These are phyloP conservation scores for Urocolius indicus DNA, from an alignment of 2,113 vertebrate species.

Conservation along the genomic window DNA sequence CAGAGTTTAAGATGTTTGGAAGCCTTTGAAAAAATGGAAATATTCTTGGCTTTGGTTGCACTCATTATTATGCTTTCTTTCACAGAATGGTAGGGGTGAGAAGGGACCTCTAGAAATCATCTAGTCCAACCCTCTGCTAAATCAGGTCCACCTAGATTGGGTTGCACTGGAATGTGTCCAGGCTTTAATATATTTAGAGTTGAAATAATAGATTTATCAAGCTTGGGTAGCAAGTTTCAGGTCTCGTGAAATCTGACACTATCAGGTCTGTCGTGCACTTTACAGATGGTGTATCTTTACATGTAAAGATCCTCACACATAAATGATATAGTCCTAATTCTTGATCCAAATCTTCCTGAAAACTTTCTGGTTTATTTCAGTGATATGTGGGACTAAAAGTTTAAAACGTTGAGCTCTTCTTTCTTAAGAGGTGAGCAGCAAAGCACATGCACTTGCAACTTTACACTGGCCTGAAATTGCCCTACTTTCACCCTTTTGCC, in stretches of 20 bases:
- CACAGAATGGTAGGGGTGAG: too few species aligned
- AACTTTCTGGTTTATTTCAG: not conserved
- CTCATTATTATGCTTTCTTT: conserved; percentile 32
- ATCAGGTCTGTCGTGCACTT: not conserved
- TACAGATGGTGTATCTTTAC: not conserved
- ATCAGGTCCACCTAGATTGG: too few species aligned
- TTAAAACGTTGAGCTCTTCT: not conserved
- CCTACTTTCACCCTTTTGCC: not conserved
- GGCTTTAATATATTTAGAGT: not conserved
- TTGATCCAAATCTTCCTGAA: not conserved
- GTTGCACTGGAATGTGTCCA: too few species aligned
- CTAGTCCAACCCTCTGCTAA: too few species aligned
- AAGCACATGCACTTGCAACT: conserved; percentile 12
- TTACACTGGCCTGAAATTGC: not conserved
- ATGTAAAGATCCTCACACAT: not conserved
- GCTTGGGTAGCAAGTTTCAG: not conserved
- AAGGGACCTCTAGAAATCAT: too few species aligned
- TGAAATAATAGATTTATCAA: not conserved
- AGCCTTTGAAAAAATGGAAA: conserved; percentile 15
- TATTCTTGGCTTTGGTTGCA: conserved; percentile 19
- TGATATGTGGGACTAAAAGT: not conserved
- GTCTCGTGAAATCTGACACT: not conserved
- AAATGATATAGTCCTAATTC: not conserved
- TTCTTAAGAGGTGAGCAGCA: not conserved
- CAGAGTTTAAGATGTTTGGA: not conserved